phyloP scores from a whole-genome alignment of 2,888 invertebrate species.

The Noctua janthe region DNA sequence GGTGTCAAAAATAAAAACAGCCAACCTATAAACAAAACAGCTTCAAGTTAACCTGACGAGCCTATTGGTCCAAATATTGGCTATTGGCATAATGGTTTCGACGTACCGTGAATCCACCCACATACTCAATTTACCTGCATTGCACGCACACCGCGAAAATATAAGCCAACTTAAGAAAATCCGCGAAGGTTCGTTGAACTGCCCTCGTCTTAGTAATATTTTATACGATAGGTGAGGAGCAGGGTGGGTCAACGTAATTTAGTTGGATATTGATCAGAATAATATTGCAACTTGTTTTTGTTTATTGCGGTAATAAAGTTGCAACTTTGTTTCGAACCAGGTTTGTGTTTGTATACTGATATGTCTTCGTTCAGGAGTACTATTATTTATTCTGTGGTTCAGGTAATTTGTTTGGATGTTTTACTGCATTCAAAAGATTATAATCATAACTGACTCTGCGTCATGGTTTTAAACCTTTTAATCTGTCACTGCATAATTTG shows the following conservation, averaged over 20 bases:
- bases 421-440: neutral
- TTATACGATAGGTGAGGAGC: neutral
- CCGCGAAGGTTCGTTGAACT: conserved; percentile 42
- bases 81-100: conserved; percentile 16
- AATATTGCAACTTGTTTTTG: conserved; percentile 60
- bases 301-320: conserved; percentile 38
- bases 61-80: conserved; percentile 57
- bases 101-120: conserved; percentile 31
- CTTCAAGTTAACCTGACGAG: conserved; percentile 3
- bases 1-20: conserved; percentile 33
- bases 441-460: neutral
- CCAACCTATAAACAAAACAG: conserved; percentile 18
- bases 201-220: conserved; percentile 17
- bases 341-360: conserved; percentile 34
- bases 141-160: conserved; percentile 34
- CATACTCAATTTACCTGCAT: conserved; percentile 41
- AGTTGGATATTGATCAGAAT: conserved; percentile 43
- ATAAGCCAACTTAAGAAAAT: conserved; percentile 43
- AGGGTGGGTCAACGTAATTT: conserved; percentile 37
- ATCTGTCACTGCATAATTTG: neutral
- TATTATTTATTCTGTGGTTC: too few species aligned
- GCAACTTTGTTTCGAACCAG: conserved; percentile 52
- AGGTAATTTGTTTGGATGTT: conserved; percentile 20
- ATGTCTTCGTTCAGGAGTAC: conserved; percentile 5
- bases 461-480: neutral